A percentile compares a stretch with the other conserved stretches of the same genome.
These are phyloP conservation scores for Clinocottus analis DNA, from an alignment of 2,113 vertebrate species.

Conservation along the genomic window DNA sequence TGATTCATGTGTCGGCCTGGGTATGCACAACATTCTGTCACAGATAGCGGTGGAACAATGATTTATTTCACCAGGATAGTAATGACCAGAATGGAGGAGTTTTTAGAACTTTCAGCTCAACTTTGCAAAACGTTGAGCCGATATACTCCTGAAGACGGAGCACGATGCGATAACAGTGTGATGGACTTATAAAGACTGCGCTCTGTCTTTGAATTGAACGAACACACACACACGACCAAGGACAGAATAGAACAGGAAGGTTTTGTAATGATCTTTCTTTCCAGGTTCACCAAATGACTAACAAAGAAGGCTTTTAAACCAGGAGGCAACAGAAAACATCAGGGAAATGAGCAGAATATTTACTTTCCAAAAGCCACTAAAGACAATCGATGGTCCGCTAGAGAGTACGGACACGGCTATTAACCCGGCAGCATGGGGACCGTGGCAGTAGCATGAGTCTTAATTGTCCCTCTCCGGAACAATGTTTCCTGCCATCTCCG, in stretches of 20 bases:
- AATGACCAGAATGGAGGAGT: background rate
- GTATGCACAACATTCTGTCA: constrained; percentile 6
- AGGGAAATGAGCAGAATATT: constrained; percentile 13
- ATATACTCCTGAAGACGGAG: constrained; percentile 32
- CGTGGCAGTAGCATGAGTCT: background rate
- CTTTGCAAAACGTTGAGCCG: constrained; percentile 23
- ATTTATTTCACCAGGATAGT: constrained; percentile 13
- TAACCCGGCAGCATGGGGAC: background rate
- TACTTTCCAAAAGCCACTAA: constrained; percentile 8
- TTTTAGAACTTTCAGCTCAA: constrained; percentile 34
- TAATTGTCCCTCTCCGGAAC: constrained; percentile 13
- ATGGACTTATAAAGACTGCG: constrained; percentile 22
- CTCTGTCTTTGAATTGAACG: constrained; percentile 3
- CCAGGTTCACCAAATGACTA: constrained; percentile 21
- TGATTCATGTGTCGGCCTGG: constrained; percentile 20
- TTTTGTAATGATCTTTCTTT: constrained; percentile 5
- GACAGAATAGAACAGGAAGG: background rate
- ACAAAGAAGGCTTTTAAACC: background rate
- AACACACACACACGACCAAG: background rate
- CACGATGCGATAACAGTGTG: constrained; percentile 12
- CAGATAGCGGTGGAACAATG: constrained; percentile 1
- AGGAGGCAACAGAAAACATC: background rate
- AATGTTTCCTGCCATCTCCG: background rate
- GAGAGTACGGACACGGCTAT: background rate
- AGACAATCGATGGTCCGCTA: constrained; percentile 17